phyloP scores from a whole-genome alignment of 1,140 invertebrate genomes.

The Stratiolaelaps scimitus region DNA sequence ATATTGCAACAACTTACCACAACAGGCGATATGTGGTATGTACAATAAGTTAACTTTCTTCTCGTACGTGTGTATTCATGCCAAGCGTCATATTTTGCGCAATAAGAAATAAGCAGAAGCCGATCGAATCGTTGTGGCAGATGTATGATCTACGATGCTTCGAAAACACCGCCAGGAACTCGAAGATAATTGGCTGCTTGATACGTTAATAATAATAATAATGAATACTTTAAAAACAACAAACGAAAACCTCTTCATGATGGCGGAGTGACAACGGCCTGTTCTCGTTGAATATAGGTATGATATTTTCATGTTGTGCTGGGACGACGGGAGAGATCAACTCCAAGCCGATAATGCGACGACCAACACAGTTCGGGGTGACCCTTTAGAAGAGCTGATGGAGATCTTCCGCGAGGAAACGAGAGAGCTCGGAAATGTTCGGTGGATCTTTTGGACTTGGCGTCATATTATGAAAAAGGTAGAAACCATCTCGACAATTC shows the following conservation, averaged over 20 bases:
- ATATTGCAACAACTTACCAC: conserved; percentile 10
- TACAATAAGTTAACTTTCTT: not conserved
- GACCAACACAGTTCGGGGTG: not conserved
- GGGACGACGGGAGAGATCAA: not conserved
- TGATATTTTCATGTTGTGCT: conserved; percentile 21
- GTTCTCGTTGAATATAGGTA: not conserved
- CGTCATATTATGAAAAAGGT: conserved; percentile 2
- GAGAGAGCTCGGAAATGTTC: conserved; percentile 1
- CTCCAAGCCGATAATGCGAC: not conserved
- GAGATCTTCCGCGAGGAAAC: not conserved
- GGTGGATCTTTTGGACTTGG: conserved; percentile 19
- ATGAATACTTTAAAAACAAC: no score
- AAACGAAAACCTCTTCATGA: no score
- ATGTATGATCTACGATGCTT: no score
- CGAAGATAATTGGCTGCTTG: no score
- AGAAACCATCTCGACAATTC: not conserved
- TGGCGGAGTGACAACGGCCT: no score
- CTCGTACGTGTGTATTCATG: no score
- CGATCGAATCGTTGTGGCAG: no score
- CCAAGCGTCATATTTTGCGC: no score
- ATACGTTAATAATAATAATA: no score
- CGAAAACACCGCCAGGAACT: no score
- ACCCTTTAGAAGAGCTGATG: not conserved
- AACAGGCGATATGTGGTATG: conserved; percentile 18
- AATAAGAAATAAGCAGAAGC: no score